Evolutionary conservation across 1,140 invertebrate genomes (phyloP).

Genomic region (Brachionus paranguensis): DNA sequence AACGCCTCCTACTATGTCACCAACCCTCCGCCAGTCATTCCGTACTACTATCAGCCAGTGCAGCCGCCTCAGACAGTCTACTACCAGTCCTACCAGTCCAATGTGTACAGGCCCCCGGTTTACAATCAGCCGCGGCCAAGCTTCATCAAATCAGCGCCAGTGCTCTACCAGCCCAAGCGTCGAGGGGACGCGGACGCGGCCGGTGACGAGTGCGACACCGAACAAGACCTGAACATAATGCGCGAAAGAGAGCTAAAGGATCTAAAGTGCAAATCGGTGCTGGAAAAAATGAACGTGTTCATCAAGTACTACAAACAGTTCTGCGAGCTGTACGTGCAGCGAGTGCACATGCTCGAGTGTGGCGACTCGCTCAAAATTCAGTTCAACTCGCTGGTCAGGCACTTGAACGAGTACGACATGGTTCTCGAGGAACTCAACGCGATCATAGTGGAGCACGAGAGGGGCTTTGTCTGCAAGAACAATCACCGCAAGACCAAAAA

Average conservation of each 20-base stretch:
- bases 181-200: neutral
- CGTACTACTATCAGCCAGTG: neutral
- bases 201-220: neutral
- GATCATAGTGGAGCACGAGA: conserved; percentile 29
- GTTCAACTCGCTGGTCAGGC: neutral
- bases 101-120: neutral
- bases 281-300: conserved; percentile 37
- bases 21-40: conserved; percentile 12
- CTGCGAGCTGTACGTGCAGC: neutral
- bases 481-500: conserved; percentile 32
- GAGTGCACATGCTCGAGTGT: neutral
- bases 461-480: conserved; percentile 13
- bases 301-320: conserved; percentile 36
- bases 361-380: neutral
- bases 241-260: neutral
- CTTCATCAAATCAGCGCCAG: neutral
- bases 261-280: neutral
- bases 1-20: neutral
- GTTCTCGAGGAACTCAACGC: neutral
- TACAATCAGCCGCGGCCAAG: neutral
- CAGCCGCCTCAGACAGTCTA: conserved; percentile 19
- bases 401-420: conserved; percentile 9
- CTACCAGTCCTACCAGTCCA: conserved; percentile 1
- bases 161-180: neutral
- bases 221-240: conserved; percentile 29